These are phyloP conservation scores for Psophia crepitans DNA, from an alignment of 2,113 vertebrate species.

Conservation along the genomic window DNA sequence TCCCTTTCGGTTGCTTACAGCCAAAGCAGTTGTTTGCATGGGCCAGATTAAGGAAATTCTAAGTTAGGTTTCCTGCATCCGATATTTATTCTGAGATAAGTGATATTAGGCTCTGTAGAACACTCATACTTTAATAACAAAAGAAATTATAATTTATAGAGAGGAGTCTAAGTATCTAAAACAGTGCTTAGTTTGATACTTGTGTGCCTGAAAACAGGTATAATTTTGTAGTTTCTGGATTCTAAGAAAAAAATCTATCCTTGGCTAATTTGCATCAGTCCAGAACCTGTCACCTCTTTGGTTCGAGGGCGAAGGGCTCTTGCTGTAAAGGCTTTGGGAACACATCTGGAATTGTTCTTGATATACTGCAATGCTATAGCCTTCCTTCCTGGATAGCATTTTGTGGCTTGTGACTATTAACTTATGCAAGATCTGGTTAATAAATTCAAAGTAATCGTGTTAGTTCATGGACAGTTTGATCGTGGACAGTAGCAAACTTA, in stretches of 20 bases:
- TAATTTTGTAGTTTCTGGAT: not conserved
- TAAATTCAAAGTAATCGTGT: not conserved
- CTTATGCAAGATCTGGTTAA: not conserved
- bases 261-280: not conserved
- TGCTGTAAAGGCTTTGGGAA: not conserved
- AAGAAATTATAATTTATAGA: not conserved
- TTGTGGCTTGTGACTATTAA: not conserved
- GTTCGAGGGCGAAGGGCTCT: not conserved
- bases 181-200: not conserved
- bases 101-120: not conserved
- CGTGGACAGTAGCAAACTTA: not conserved
- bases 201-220: not conserved
- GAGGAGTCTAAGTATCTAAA: not conserved
- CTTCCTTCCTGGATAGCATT: not conserved
- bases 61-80: not conserved
- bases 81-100: not conserved
- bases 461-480: not conserved
- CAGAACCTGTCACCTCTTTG: not conserved
- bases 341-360: not conserved
- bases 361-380: not conserved
- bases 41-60: not conserved
- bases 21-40: not conserved
- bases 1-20: not conserved
- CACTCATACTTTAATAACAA: not conserved
- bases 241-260: not conserved